phyloP scores from a whole-genome alignment of 2,797 vertebrate species.

The Enteromius fasciolatus region DNA sequence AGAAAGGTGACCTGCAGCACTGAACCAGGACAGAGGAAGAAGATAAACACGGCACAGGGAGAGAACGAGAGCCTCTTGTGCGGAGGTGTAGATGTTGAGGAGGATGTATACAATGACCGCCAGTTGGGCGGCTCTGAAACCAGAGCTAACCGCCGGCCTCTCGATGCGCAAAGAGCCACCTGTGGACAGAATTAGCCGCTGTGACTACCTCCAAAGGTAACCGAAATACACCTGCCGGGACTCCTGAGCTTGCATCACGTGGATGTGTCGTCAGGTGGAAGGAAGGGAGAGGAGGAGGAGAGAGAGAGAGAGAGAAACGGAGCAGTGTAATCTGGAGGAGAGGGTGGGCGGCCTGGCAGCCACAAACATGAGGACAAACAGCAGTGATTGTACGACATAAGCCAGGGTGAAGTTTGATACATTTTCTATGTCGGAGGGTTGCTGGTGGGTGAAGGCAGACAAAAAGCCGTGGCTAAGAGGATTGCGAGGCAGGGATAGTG shows the following conservation, averaged over 20 bases:
- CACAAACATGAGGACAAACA: constrained; percentile 73
- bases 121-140: constrained; percentile 81
- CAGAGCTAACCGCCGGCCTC: constrained; percentile 79
- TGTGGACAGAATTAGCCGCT: constrained; percentile 80
- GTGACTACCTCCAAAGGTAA: constrained; percentile 78
- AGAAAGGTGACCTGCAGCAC: constrained; percentile 74
- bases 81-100: constrained; percentile 64
- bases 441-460: constrained; percentile 48
- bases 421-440: constrained; percentile 57
- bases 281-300: constrained; percentile 28
- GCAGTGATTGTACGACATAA: constrained; percentile 65
- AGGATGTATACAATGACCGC: constrained; percentile 73
- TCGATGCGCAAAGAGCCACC: constrained; percentile 80
- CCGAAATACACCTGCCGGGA: constrained; percentile 76
- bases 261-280: constrained; percentile 58
- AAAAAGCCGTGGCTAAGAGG: constrained; percentile 81
- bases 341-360: constrained; percentile 50
- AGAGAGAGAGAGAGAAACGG: constrained; percentile 32
- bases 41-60: constrained; percentile 69
- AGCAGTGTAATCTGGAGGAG: constrained; percentile 40
- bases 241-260: constrained; percentile 66
- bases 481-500: constrained; percentile 79
- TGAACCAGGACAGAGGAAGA: constrained; percentile 69
- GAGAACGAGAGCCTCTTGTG: constrained; percentile 69
- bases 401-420: constrained; percentile 64